Conservation (phyloP, 2,797 vertebrate genomes). For the Periparus ater region DNA sequence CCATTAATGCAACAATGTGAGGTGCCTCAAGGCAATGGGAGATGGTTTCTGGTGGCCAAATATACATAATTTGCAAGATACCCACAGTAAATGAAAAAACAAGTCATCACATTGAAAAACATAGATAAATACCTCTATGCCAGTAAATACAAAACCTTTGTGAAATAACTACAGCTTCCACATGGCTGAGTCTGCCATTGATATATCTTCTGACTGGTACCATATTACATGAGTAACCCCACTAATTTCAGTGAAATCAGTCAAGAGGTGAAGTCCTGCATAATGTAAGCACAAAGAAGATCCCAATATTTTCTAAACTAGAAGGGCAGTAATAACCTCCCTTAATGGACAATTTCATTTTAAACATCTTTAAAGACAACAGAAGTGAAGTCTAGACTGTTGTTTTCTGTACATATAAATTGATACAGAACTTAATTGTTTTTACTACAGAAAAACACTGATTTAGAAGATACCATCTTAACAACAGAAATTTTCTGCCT, state of each 20-base stretch:
- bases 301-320: not conserved
- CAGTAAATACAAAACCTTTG: conserved; percentile 1
- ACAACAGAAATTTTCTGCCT: not conserved
- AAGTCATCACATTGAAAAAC: not conserved
- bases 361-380: not conserved
- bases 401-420: not conserved
- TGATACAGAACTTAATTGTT: not conserved
- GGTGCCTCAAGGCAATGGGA: not conserved
- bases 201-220: not conserved
- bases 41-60: not conserved
- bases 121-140: not conserved
- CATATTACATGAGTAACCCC: not conserved
- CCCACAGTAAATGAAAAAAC: not conserved
- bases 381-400: not conserved
- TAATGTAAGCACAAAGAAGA: not conserved
- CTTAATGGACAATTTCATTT: not conserved
- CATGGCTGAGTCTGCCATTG: not conserved
- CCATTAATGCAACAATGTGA: not conserved
- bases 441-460: not conserved
- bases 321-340: not conserved
- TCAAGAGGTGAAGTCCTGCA: not conserved
- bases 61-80: not conserved
- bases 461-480: not conserved
- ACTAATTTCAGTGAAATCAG: conserved; percentile 21
- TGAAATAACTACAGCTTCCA: conserved; percentile 19